Conservation (phyloP, 2,113 vertebrate species). For the Balaeniceps rex region DNA sequence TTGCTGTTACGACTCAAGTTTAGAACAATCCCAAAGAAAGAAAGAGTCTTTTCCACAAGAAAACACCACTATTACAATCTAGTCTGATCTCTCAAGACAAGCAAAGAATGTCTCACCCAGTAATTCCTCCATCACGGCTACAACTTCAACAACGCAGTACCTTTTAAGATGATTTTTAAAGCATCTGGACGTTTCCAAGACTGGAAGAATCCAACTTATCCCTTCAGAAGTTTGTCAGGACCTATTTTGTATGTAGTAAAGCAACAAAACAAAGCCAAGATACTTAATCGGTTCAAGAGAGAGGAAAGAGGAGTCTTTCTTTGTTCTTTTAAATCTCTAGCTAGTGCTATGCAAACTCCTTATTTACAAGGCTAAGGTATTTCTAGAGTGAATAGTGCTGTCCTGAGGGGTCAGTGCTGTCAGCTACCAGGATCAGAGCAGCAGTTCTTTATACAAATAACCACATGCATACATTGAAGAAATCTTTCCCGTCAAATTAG, state of each 20-base stretch:
- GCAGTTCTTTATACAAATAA: background rate
- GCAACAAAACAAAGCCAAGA: background rate
- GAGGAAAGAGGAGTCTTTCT: background rate
- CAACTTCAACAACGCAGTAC: background rate
- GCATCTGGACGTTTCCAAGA: background rate
- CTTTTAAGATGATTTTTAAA: background rate
- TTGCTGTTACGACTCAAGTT: background rate
- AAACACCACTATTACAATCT: background rate
- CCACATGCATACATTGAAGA: background rate
- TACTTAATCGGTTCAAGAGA: background rate
- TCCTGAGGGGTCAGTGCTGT: background rate
- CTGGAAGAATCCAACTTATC: background rate
- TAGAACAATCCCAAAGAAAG: background rate
- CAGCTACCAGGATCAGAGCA: background rate
- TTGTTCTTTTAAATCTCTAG: background rate
- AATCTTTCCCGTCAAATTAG: background rate
- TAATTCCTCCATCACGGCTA: background rate
- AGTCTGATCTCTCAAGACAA: background rate
- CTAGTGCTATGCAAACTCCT: background rate
- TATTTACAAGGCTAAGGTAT: background rate
- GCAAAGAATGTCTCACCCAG: background rate
- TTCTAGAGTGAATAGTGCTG: background rate
- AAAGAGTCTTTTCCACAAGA: background rate
- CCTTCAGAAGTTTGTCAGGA: background rate
- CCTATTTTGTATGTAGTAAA: background rate